Evolutionary conservation across 1,140 invertebrate genomes (phyloP), one percentile per base, ranked within the genome.

Genomic region (Triops longicaudatus): DNA sequence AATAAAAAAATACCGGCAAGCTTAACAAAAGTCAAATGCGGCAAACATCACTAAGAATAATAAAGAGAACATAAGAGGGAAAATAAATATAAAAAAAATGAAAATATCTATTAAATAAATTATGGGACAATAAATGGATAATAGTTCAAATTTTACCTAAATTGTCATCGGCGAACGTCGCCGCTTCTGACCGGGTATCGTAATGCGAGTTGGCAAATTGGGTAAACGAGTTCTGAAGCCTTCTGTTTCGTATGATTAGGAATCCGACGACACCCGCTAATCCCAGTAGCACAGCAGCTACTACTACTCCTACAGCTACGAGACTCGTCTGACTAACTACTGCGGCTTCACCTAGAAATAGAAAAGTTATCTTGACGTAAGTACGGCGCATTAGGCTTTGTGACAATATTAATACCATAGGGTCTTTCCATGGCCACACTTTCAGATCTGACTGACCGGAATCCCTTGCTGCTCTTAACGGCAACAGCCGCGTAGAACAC

Each of bases 171-270:
- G 86, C 85, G 82, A 97, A 93, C 73, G 92, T 94, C 12, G 94
- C 92, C 80, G 93, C 90, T 73, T 91, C 93, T 50, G 92, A 91
- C 80, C 93, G 87, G 26, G 91, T 91, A 85, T 94, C 91, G 82
- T 96, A 96, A 83, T 95, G 92, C 81, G 91, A 92, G 82, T 92
- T 93, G 14, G 91, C 91, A 84, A 95, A 94, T 44, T 91, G 88
- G 5, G 90, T 87, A 85, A 95, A 95, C 79, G 88, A 91, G 77
- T 90, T 88, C 80, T 92, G 89, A 27, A 95, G 85, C 76, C 92
- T 87, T 77, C 90, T 87, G 83, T 94, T 90, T 77, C 92, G 86
- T 31, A 93, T 81, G 42, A 90, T 85, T 79, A 91, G 88, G 79
- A 92, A 88, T 31, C 85, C 86, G 31, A 93, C 84, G 10, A 88